A percentile compares a stretch with the other conserved stretches of the same genome.
Conservation (phyloP, 2,888 invertebrate genomes). For the Drosophila fungiperda region DNA sequence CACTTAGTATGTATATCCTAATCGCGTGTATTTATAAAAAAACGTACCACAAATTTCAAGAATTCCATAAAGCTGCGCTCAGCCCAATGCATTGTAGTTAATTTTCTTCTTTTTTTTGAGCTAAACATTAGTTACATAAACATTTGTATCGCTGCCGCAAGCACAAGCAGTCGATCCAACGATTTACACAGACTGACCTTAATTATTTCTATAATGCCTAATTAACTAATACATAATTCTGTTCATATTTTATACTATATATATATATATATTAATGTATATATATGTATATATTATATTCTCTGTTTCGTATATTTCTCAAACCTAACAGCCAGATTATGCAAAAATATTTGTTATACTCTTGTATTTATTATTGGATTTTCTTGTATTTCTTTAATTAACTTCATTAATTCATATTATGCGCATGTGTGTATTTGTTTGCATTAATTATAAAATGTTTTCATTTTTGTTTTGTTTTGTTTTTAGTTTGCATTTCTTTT, state of each 20-base stretch:
- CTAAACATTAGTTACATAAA: slow-evolving; percentile 60
- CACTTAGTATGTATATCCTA: slow-evolving; percentile 27
- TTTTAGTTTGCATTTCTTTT: slow-evolving; percentile 12
- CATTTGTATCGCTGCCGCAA: slow-evolving; percentile 21
- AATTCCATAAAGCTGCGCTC: slow-evolving; percentile 41
- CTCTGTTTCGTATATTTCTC: slow-evolving; percentile 49
- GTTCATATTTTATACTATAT: slow-evolving; percentile 40
- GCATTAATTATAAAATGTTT: slow-evolving; percentile 30
- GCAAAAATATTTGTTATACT: slow-evolving; percentile 68
- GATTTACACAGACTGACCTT: slow-evolving; percentile 63
- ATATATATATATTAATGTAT: slow-evolving; percentile 25
- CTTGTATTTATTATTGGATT: slow-evolving; percentile 51
- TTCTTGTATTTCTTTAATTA: slow-evolving; percentile 49
- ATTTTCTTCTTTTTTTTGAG: slow-evolving; percentile 52
- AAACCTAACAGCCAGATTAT: slow-evolving; percentile 77
- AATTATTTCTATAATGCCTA: slow-evolving; percentile 61
- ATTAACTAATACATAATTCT: slow-evolving; percentile 66
- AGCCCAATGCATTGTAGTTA: slow-evolving; percentile 47
- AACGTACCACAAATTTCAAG: slow-evolving; percentile 32
- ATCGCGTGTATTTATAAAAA: slow-evolving; percentile 36
- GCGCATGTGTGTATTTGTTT: slow-evolving; percentile 43
- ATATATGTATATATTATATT: slow-evolving; percentile 19
- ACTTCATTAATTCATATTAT: slow-evolving; percentile 67
- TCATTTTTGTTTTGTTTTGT: slow-evolving; percentile 12
- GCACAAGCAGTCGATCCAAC: slow-evolving; percentile 43